These are phyloP conservation scores for Tetragonula carbonaria DNA, from an alignment of 2,888 invertebrate species.

Conservation along the genomic window DNA sequence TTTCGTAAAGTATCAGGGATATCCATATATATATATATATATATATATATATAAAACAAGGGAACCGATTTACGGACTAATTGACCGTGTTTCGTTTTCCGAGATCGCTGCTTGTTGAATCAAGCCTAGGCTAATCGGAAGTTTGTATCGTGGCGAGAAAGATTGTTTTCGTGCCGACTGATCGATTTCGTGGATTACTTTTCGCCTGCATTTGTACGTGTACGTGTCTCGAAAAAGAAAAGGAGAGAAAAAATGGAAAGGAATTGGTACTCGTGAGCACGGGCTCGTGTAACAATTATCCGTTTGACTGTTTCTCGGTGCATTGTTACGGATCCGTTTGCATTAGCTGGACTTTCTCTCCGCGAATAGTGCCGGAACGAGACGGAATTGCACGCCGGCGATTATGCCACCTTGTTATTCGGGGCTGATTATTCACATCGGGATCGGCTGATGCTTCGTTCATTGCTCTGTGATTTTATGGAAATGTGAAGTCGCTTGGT, in stretches of 20 bases:
- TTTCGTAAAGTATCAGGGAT: too few species aligned
- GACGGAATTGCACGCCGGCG: constrained; percentile 48
- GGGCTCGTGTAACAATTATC: constrained; percentile 42
- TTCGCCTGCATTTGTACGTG: not conserved
- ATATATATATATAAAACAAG: too few species aligned
- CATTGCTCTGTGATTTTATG: constrained; percentile 17
- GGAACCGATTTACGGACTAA: not conserved
- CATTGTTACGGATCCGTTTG: constrained; percentile 56
- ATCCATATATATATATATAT: too few species aligned
- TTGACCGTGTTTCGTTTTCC: not conserved
- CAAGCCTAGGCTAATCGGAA: not conserved
- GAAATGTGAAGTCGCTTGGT: not conserved
- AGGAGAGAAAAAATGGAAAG: not conserved
- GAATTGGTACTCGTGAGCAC: not conserved
- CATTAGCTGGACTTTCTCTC: constrained; percentile 51
- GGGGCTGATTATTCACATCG: constrained; percentile 42
- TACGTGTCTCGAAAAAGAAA: constrained; percentile 1
- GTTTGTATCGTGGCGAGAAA: not conserved
- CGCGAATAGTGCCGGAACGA: constrained; percentile 59
- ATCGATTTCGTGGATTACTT: not conserved
- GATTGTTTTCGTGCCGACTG: constrained; percentile 2
- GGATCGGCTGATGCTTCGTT: constrained; percentile 34
- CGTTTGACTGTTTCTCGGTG: constrained; percentile 30
- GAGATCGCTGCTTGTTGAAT: not conserved
- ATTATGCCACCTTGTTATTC: constrained; percentile 25